phyloP scores from a whole-genome alignment of 2,113 vertebrate genomes.

The Gavialis gangeticus region DNA sequence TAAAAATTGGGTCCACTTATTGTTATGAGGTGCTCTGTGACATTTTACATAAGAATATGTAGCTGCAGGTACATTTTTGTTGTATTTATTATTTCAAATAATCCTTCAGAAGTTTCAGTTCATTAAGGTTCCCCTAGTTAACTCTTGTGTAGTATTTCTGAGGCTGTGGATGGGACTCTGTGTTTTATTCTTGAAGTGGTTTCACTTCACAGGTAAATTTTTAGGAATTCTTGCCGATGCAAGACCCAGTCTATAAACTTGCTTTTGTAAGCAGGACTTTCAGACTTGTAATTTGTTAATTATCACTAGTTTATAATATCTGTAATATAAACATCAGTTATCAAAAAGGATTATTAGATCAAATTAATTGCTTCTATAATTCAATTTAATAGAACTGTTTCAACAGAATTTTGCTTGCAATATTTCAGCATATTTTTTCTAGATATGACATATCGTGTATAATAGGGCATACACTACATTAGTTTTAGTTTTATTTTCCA shows the following conservation, averaged over 20 bases:
- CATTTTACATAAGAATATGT: accelerated
- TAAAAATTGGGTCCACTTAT: accelerated
- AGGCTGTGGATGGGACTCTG: not conserved
- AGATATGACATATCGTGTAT: not conserved
- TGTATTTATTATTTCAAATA: not conserved
- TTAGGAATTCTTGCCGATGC: not conserved
- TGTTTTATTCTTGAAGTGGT: not conserved
- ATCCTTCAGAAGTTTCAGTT: not conserved
- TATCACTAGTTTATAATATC: not conserved
- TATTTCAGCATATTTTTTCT: not conserved
- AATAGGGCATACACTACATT: not conserved
- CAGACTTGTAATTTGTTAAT: not conserved
- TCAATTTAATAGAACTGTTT: not conserved
- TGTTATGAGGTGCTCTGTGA: accelerated
- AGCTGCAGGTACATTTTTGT: not conserved
- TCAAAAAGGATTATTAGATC: not conserved
- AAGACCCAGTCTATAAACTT: not conserved
- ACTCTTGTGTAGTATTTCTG: not conserved
- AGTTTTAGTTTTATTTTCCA: not conserved
- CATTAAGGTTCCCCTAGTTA: not conserved
- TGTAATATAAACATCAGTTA: not conserved
- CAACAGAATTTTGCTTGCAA: not conserved
- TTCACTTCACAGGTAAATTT: not conserved
- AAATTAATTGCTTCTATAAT: not conserved
- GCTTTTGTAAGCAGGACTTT: not conserved